Evolutionary conservation across 2,797 vertebrate species (phyloP), one percentile per base, ranked within the genome.

Genomic region (Sandelia bainsii): DNA sequence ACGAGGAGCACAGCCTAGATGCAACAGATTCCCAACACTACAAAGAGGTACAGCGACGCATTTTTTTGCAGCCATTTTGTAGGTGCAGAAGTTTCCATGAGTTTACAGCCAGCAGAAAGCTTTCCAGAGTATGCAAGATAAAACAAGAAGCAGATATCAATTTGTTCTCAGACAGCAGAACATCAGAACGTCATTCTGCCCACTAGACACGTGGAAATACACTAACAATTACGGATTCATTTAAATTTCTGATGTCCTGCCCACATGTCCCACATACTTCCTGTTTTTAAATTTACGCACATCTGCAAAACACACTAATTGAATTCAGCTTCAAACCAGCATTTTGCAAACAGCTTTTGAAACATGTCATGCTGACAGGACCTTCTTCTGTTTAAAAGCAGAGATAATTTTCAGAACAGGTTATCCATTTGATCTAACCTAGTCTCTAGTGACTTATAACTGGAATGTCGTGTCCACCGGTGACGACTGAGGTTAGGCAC

Each of bases 1-100:
- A 86, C 19, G 90, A 93, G 3, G 93, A 93, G 8, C 91, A 93
- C 49, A 85, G 90, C 1, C 66, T 88, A 10, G 82, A 83, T 13
- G 42, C 72, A 0, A 54, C 92, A 25, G 93, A 93, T 60, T 91
- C 91, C 40, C 95, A 85, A 20, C 66, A 65, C 68, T 88, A 86
- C 78, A 89, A 86, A 89, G 92, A 79, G 89, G 97, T 98, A 91
- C 53, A 83, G n/a, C 12, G 59, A 44, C 7, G 39, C 0, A 5
- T 37, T 16, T 48, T 62, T 14, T 59, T 75, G 48, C 48, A 75
- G 50, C 57, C 37, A 13, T 64, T 71, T 48, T 51, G 32, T 22
- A 22, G n/a, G 19, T 45, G 19, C 7, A 60, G 17, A 34, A 11
- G 6, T 65, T 62, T 68, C 16, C 62, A 64, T 59, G 54, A 65